Evolutionary conservation across 2,888 invertebrate genomes (phyloP), one percentile per base, ranked within the genome.

Genomic region (Brachyptera putata): DNA sequence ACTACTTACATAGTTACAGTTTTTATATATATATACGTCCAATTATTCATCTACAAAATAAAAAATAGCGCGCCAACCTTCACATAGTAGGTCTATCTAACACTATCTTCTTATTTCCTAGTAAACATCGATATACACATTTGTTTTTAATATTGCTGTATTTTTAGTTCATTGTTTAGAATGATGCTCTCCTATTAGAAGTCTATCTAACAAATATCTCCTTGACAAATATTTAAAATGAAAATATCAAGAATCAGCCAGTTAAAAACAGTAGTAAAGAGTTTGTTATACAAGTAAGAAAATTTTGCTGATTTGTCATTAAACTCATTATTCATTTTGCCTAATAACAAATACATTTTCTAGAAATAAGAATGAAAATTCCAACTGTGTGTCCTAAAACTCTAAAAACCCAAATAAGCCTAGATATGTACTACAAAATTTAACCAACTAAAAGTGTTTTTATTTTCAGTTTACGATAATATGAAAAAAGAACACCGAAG

Each of bases 41-140:
- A 5, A 11, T 30, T 30, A 30, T 30, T n/a, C 30, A 30, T 11
- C 30, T 30, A 30, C n/a, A 30, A 30, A 30, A 30, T 30, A 30
- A 30, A 30, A 30, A 11, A 30, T 30, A 30, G 30, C 46, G 46
- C 46, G 13, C 13, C 1, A n/a, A 5, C 24, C 21, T n/a, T n/a
- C 24, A 21, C 46, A 21, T 24, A 46, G 21, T 21, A n/a, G n/a
- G n/a, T n/a, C n/a, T n/a, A 46, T 21, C 46, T 46, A 46, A 46
- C 22, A 16, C 46, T 46, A 46, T 21, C 21, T 7, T 14, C 16
- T 7, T 50, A 50, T 16, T 34, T 16, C 13, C 14, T 50, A 36
- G 21, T 34, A 49, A 53, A 53, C 53, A 53, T 53, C 37, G 36
- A 53, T 53, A 53, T 30, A 53, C 53, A 53, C 53, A 53, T 53